Conservation (phyloP, 2,113 vertebrate species). For the Xenotilapia leptura region DNA sequence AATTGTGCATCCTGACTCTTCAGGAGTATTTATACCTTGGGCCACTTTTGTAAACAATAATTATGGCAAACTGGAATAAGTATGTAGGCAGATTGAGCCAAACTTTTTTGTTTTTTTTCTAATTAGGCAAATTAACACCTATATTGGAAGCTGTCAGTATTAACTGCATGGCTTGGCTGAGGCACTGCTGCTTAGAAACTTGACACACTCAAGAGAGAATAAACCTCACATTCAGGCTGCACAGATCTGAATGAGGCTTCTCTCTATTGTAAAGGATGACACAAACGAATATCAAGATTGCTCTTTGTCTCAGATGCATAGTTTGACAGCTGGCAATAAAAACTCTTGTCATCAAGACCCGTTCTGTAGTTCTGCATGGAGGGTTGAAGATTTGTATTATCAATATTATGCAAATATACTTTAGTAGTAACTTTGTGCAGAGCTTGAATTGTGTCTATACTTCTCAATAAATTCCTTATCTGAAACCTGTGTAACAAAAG, state of each 20-base stretch:
- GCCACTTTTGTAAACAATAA: neutral
- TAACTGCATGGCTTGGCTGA: neutral
- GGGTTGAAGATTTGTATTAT: neutral
- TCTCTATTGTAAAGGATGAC: slow-evolving; percentile 1
- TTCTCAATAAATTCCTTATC: neutral
- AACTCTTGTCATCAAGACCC: neutral
- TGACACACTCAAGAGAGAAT: neutral
- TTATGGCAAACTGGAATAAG: neutral
- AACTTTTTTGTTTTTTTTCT: neutral
- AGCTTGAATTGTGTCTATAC: neutral
- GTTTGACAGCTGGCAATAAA: slow-evolving; percentile 26
- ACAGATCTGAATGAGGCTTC: neutral
- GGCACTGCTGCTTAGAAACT: neutral
- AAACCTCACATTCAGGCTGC: neutral
- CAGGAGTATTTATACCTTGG: neutral
- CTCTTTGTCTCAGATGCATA: slow-evolving; percentile 6
- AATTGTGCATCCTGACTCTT: neutral
- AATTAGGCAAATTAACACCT: neutral
- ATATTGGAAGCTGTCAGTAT: neutral
- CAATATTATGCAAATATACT: neutral
- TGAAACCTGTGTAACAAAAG: neutral
- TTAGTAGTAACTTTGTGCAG: neutral
- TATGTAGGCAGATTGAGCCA: neutral
- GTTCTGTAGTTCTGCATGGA: neutral
- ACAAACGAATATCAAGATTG: neutral